Base-by-base conservation (phyloP, 2,888 invertebrate species). In the Xestia rhomboidea region DNA sequence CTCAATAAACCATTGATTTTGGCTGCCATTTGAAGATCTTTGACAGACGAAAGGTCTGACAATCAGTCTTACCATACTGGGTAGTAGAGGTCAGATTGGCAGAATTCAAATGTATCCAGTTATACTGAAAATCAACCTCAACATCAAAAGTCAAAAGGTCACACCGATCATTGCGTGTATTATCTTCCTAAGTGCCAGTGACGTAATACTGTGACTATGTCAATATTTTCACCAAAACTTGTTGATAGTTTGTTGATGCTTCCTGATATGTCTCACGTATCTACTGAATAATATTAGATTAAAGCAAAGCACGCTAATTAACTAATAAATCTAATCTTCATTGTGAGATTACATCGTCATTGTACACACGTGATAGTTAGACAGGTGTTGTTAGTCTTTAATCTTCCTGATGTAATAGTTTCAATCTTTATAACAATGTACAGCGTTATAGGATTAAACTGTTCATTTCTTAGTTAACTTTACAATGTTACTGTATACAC, bases 211-310 rank as follows among this genome's bases (percentile, higher is more conserved):
- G 38, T 13, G 24, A 21, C 24, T 44, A 30, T 18, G 49, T 44
- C 8, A 83, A 80, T 80, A 77, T 80, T 69, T 66, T 80, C 18
- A 46, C 51, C 60, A 62, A 51, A 83, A 49, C 57, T 38, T 51
- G 62, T 67, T 62, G 21, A 46, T 62, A 13, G 15, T 51, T n/a
- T 54, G 24, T 57, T 34, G 8, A 60, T 44, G 51, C 21, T 64
- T n/a, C 46, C 27, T 51, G 15, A 46, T 44, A 41, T 18, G 57
- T 41, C 70, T 46, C 57, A 54, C 63, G 27, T 57, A 10, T 30
- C 64, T 49, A 21, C 51, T 62, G 7, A 49, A 76, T 68, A 81
- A 85, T 81, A 62, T 76, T 44, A 38, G 41, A 62, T 38, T 64
- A 69, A 64, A 76, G 15, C 49, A 62, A 49, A 72, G 54, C 60